Conservation (phyloP, 2,888 invertebrate species). For the Dascillus cervinus region DNA sequence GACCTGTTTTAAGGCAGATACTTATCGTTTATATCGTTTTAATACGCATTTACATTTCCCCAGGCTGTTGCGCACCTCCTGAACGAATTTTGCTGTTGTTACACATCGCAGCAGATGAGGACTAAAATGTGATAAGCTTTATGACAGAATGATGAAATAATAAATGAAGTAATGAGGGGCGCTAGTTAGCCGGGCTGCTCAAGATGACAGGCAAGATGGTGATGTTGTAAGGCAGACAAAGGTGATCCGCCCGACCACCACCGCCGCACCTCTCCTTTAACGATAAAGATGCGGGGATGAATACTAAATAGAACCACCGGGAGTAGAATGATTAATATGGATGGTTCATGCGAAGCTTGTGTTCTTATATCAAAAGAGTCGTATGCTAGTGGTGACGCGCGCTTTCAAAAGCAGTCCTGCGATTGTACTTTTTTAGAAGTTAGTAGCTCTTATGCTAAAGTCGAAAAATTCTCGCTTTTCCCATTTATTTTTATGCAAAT, state of each 20-base stretch:
- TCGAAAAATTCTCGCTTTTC: too few relatives aligned
- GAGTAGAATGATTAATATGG: slow-evolving; percentile 35
- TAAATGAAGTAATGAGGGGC: slow-evolving; percentile 28
- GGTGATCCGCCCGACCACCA: slow-evolving; percentile 18
- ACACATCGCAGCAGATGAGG: too few relatives aligned
- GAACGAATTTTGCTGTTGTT: too few relatives aligned
- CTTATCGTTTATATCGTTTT: too few relatives aligned
- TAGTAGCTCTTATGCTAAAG: too few relatives aligned
- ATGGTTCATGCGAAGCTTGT: slow-evolving; percentile 24
- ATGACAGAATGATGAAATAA: slow-evolving; percentile 24
- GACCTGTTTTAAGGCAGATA: too few relatives aligned
- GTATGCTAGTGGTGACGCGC: slow-evolving; percentile 8
- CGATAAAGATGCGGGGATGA: slow-evolving; percentile 32
- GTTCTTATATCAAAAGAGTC: slow-evolving; percentile 14
- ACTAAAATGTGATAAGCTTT: slow-evolving; percentile 10
- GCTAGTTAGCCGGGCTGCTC: slow-evolving; percentile 23
- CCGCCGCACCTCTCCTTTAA: slow-evolving; percentile 14
- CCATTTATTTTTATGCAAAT: too few relatives aligned
- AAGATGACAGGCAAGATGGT: slow-evolving; percentile 27
- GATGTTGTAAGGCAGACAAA: slow-evolving; percentile 22
- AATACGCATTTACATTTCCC: too few relatives aligned
- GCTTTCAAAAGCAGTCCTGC: too few relatives aligned
- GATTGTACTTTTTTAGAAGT: too few relatives aligned
- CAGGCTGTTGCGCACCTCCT: too few relatives aligned
- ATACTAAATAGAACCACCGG: slow-evolving; percentile 33